These are phyloP conservation scores for Xylota segnis DNA, from an alignment of 2,888 invertebrate species.

Conservation along the genomic window DNA sequence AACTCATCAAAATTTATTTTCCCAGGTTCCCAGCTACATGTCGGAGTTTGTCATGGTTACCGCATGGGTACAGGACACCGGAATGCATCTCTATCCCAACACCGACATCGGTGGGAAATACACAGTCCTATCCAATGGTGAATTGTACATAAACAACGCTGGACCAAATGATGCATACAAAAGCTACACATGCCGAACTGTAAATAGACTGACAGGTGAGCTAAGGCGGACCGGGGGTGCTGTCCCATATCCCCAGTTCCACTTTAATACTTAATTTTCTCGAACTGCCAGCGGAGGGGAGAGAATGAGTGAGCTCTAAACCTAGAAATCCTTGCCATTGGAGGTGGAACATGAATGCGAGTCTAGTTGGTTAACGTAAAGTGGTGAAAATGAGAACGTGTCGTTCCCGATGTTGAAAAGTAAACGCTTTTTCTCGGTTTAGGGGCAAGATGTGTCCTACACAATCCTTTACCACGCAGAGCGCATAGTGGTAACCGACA, in stretches of 20 bases:
- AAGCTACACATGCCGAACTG: constrained; percentile 92
- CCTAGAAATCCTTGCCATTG: constrained; percentile 18
- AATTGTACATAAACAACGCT: constrained; percentile 92
- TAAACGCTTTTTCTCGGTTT: constrained; percentile 32
- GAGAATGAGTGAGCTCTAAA: not conserved
- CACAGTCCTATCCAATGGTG: constrained; percentile 92
- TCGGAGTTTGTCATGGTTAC: constrained; percentile 94
- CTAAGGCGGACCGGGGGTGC: constrained; percentile 47
- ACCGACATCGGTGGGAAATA: constrained; percentile 91
- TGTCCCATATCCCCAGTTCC: constrained; percentile 24
- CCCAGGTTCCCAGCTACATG: constrained; percentile 92
- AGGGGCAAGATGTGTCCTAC: constrained; percentile 25
- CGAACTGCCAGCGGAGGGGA: constrained; percentile 1
- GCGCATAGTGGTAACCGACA: constrained; percentile 45
- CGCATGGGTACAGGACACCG: constrained; percentile 94
- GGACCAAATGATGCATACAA: constrained; percentile 91
- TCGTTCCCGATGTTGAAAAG: constrained; percentile 42
- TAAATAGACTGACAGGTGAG: constrained; percentile 90
- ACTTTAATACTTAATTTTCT: constrained; percentile 54
- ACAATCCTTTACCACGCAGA: constrained; percentile 19
- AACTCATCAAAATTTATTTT: constrained; percentile 31
- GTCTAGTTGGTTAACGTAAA: constrained; percentile 16
- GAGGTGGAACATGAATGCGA: constrained; percentile 1
- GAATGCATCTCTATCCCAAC: constrained; percentile 91
- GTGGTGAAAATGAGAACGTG: constrained; percentile 45